phyloP scores from a whole-genome alignment of 2,888 invertebrate species.

The Phalangium opilio region DNA sequence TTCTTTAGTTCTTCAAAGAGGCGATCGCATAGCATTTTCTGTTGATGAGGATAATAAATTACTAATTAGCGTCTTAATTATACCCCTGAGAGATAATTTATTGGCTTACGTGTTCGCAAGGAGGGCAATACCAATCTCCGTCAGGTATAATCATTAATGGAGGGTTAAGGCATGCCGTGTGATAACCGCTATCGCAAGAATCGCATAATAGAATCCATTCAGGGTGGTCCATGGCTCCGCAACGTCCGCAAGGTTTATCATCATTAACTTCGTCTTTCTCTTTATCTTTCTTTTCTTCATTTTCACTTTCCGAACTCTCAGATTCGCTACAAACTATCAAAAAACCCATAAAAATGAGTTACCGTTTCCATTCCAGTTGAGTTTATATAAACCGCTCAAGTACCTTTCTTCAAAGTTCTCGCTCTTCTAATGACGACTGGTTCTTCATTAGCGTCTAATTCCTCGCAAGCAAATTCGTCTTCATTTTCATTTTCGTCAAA shows the following conservation, averaged over 20 bases:
- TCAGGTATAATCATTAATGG: slow-evolving; percentile 85
- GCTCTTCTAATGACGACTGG: slow-evolving; percentile 55
- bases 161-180: slow-evolving; percentile 86
- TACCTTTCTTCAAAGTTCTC: slow-evolving; percentile 65
- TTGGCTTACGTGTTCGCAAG: slow-evolving; percentile 69
- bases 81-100: too few relatives aligned
- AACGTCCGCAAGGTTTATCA: slow-evolving; percentile 73
- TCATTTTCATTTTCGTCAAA: slow-evolving; percentile 54
- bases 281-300: slow-evolving; percentile 1
- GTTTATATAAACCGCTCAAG: slow-evolving; percentile 5
- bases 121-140: slow-evolving; percentile 96
- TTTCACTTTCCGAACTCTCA: background rate
- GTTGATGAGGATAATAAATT: too few relatives aligned
- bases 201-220: slow-evolving; percentile 94
- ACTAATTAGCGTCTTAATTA: too few relatives aligned
- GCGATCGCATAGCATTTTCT: slow-evolving; percentile 50
- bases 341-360: too few relatives aligned
- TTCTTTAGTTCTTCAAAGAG: slow-evolving; percentile 52
- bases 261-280: slow-evolving; percentile 27
- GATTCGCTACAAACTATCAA: too few relatives aligned
- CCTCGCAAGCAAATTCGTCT: slow-evolving; percentile 74
- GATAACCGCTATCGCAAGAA: slow-evolving; percentile 86
- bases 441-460: slow-evolving; percentile 47
- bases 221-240: slow-evolving; percentile 79
- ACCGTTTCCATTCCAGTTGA: too few relatives aligned